phyloP scores from a whole-genome alignment of 2,888 invertebrate genomes.

The Trachelus tabidus region DNA sequence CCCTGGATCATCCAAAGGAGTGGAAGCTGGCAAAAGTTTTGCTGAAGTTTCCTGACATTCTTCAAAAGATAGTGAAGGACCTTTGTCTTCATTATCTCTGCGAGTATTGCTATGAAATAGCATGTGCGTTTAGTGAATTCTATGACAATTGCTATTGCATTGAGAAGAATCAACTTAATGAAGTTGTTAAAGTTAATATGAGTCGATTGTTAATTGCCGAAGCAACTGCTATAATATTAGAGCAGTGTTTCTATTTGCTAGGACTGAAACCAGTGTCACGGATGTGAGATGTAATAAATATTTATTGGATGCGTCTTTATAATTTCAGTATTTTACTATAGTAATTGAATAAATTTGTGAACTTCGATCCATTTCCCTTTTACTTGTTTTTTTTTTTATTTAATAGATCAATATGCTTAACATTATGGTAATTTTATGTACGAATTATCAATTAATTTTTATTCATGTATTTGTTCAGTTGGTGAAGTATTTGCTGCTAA shows the following conservation, averaged over 20 bases:
- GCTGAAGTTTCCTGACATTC: conserved; percentile 87
- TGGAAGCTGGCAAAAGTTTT: conserved; percentile 92
- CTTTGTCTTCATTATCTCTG: conserved; percentile 89
- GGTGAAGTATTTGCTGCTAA: background rate
- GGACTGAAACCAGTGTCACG: conserved; percentile 91
- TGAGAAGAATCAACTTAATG: conserved; percentile 86
- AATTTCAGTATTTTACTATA: background rate
- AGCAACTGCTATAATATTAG: conserved; percentile 89
- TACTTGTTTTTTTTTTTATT: background rate
- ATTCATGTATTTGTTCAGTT: background rate
- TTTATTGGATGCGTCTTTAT: background rate
- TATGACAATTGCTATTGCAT: conserved; percentile 98
- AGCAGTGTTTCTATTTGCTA: conserved; percentile 88
- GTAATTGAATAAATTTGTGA: background rate
- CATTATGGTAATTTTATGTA: background rate
- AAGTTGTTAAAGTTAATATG: conserved; percentile 84
- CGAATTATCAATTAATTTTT: background rate
- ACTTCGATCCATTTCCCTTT: background rate
- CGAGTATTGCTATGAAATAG: conserved; percentile 94
- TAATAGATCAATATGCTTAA: background rate
- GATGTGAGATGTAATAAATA: conserved; percentile 75
- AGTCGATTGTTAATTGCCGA: conserved; percentile 92
- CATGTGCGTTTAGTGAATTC: conserved; percentile 95
- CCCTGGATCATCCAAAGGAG: conserved; percentile 90
- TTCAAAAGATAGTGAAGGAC: conserved; percentile 84